A percentile compares a stretch with the other conserved stretches of the same genome.
phyloP scores from a whole-genome alignment of 1,140 invertebrate genomes.

The Cotesia typhae region DNA sequence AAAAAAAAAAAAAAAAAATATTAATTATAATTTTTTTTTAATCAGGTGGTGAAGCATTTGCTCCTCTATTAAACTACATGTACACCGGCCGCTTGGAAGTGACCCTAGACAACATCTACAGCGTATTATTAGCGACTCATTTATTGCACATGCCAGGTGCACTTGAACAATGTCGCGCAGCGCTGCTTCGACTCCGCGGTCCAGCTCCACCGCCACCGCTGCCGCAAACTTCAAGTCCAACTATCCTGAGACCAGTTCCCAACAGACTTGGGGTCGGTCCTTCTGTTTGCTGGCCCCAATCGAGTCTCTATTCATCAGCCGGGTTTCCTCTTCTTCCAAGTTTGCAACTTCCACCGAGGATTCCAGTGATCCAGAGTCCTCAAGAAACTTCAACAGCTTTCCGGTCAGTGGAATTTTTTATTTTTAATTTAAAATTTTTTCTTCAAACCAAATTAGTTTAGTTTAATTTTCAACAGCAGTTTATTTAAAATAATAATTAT shows the following conservation, averaged over 20 bases:
- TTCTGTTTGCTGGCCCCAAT: constrained; percentile 57
- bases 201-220: constrained; percentile 59
- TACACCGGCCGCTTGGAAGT: constrained; percentile 79
- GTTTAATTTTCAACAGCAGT: not conserved
- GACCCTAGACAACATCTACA: constrained; percentile 77
- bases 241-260: constrained; percentile 59
- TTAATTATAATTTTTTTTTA: not conserved
- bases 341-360: constrained; percentile 48
- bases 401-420: constrained; percentile 17
- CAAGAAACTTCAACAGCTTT: constrained; percentile 43
- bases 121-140: constrained; percentile 77
- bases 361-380: constrained; percentile 45
- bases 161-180: constrained; percentile 72
- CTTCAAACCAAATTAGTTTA: not conserved
- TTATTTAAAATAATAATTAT: not conserved
- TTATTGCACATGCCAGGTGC: constrained; percentile 80
- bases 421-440: no score
- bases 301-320: constrained; percentile 44
- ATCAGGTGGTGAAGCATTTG: constrained; percentile 73
- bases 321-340: constrained; percentile 53
- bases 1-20: no score
- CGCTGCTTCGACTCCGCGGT: constrained; percentile 58
- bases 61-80: constrained; percentile 78
- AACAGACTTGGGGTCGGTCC: constrained; percentile 57
- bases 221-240: constrained; percentile 48